phyloP scores from a whole-genome alignment of 2,888 invertebrate genomes.

The Hyles lineata region DNA sequence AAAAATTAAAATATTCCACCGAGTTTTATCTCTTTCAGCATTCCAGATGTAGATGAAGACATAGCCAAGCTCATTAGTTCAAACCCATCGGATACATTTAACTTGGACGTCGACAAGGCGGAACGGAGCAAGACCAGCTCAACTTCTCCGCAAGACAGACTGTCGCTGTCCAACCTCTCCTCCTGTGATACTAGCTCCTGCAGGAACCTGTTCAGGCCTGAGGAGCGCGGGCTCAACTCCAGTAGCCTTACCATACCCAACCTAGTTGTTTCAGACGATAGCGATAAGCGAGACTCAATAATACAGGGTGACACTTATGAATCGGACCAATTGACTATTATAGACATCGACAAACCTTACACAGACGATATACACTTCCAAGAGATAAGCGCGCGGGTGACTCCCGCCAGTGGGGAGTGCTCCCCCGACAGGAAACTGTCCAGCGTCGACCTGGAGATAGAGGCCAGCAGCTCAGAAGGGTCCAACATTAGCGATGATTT shows the following conservation, averaged over 20 bases:
- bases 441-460: constrained; percentile 78
- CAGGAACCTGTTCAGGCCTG: constrained; percentile 72
- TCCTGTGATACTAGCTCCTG: constrained; percentile 81
- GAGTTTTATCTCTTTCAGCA: constrained; percentile 60
- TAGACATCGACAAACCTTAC: constrained; percentile 86
- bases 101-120: constrained; percentile 65
- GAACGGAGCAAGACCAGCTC: constrained; percentile 65
- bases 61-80: constrained; percentile 79
- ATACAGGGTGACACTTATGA: constrained; percentile 83
- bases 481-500: constrained; percentile 89
- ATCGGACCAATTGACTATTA: constrained; percentile 87
- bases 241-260: constrained; percentile 81
- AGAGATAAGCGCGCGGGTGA: constrained; percentile 64
- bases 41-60: constrained; percentile 84
- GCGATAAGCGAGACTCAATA: constrained; percentile 74
- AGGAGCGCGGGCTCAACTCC: constrained; percentile 66
- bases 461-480: constrained; percentile 86
- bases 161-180: constrained; percentile 76
- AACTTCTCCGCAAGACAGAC: constrained; percentile 68
- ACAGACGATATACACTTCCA: constrained; percentile 76
- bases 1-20: not conserved
- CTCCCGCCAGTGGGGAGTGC: constrained; percentile 71
- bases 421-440: constrained; percentile 76
- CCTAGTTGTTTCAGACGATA: constrained; percentile 78
- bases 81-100: constrained; percentile 64